Evolutionary conservation across 2,888 invertebrate species (phyloP).

Genomic region (Pandemis heparana): DNA sequence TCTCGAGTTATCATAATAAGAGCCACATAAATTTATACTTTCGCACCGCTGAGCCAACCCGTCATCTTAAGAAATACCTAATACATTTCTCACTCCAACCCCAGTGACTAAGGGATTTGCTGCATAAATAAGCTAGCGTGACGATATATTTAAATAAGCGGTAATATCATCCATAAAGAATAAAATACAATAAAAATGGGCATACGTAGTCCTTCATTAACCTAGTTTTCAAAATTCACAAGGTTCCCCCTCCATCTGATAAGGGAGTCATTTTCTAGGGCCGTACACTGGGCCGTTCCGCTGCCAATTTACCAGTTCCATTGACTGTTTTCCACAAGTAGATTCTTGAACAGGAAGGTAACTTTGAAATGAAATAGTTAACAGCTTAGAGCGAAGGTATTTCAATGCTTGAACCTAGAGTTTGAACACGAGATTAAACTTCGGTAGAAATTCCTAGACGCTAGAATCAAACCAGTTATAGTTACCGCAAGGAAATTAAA

Average conservation of each 20-base stretch:
- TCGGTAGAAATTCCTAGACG: background rate
- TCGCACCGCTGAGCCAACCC: background rate
- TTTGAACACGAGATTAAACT: background rate
- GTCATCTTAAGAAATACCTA: background rate
- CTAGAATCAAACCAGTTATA: background rate
- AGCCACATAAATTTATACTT: background rate
- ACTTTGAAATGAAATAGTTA: conserved; percentile 10
- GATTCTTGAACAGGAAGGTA: background rate
- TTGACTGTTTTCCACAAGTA: conserved; percentile 4
- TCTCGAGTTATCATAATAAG: background rate
- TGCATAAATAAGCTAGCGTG: conserved; percentile 32
- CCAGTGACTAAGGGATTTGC: conserved; percentile 12
- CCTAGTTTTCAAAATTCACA: conserved; percentile 73
- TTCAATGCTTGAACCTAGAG: background rate
- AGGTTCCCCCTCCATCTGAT: conserved; percentile 75
- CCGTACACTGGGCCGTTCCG: conserved; percentile 47
- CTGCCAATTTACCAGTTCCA: conserved; percentile 30
- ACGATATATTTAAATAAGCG: conserved; percentile 30
- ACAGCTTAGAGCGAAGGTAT: background rate
- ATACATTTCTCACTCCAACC: background rate
- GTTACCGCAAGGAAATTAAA: background rate
- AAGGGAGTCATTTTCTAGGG: conserved; percentile 66
- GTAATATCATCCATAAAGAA: conserved; percentile 33
- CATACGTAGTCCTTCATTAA: conserved; percentile 74
- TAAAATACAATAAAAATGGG: conserved; percentile 50